Base-by-base conservation (phyloP, 2,888 invertebrate genomes). In the Caenorhabditis wallacei region DNA sequence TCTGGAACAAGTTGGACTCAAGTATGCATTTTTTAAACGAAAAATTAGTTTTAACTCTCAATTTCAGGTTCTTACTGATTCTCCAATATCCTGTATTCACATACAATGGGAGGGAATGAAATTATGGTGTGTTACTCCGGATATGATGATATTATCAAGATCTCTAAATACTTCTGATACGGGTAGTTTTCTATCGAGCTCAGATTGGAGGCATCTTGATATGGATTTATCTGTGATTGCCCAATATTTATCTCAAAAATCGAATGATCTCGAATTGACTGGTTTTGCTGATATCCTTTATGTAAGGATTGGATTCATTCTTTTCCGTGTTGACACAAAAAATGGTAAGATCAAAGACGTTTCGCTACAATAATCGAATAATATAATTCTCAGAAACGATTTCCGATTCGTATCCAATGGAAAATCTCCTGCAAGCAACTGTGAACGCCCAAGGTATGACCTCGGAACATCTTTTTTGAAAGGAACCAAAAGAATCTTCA, bases 351-450 rank as follows among this genome's bases (percentile, higher is more conserved):
- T 48, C 4, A 18, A 2, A 48, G n/a, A n/a, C n/a, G 46, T 13
- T 3, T 48, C 16, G 13, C 2, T 5, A 43, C 13, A 13, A 13
- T 13, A 16, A 13, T 43, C 43, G 2, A 2, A 5, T 2, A 10
- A 26, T 35, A 51, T 7, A 51, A 51, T 54, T 54, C 70, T 57
- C 64, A 76, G 82, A 57, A 56, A 82, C 76, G 2, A 30, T 82
- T 54, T 81, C 82, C n/a, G 82, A 82, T 51, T 35, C 82, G 1
- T 82, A 78, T 63, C 72, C 72, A 1, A 72, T 82, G 72, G 82
- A 72, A 53, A 82, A 82, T 69, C 64, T 82, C 11, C 71, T 68
- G 37, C 72, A 82, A 54, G 72, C 63, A 16, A 54, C 69, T 16
- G 78, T 71, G 11, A 74, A 78, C 57, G 63, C 68, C 1, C 48